A percentile compares a stretch with the other conserved stretches of the same genome.
phyloP scores from a whole-genome alignment of 2,113 vertebrate genomes.

The Brachirus orientalis region DNA sequence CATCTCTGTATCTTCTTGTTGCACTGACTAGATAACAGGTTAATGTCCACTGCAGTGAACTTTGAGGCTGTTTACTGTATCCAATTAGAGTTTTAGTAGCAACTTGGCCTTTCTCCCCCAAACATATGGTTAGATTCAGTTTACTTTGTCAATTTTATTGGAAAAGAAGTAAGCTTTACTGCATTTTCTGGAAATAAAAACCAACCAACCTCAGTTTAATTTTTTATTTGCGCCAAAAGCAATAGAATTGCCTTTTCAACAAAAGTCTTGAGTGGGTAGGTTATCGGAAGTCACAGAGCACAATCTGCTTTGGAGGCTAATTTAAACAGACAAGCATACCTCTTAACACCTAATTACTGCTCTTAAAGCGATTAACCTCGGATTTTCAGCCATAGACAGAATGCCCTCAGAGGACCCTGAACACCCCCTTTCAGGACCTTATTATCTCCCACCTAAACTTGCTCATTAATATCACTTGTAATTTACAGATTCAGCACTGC shows the following conservation, averaged over 20 bases:
- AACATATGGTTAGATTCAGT: neutral
- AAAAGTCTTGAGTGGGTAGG: conserved; percentile 47
- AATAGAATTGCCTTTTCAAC: conserved; percentile 38
- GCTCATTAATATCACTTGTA: neutral
- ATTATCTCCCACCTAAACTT: conserved; percentile 27
- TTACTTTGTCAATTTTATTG: no score
- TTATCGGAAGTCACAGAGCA: conserved; percentile 65
- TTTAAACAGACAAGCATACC: conserved; percentile 76
- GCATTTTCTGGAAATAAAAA: no score
- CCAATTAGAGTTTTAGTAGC: neutral
- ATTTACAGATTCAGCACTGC: conserved; percentile 1
- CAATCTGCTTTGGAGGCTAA: conserved; percentile 71
- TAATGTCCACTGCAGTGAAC: conserved; percentile 10
- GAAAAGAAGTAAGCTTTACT: no score
- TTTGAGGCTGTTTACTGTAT: conserved; percentile 17
- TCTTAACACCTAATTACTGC: conserved; percentile 81
- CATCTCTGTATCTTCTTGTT: conserved; percentile 1
- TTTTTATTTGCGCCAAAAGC: conserved; percentile 9
- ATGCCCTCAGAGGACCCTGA: conserved; percentile 56
- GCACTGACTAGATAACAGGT: neutral
- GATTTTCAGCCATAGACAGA: conserved; percentile 71
- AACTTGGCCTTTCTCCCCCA: neutral
- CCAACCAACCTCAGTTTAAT: no score
- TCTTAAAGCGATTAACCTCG: conserved; percentile 80
- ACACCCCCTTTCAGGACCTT: conserved; percentile 54